These are phyloP conservation scores for Pantherophis guttatus DNA, from an alignment of 2,113 vertebrate genomes.

Conservation along the genomic window DNA sequence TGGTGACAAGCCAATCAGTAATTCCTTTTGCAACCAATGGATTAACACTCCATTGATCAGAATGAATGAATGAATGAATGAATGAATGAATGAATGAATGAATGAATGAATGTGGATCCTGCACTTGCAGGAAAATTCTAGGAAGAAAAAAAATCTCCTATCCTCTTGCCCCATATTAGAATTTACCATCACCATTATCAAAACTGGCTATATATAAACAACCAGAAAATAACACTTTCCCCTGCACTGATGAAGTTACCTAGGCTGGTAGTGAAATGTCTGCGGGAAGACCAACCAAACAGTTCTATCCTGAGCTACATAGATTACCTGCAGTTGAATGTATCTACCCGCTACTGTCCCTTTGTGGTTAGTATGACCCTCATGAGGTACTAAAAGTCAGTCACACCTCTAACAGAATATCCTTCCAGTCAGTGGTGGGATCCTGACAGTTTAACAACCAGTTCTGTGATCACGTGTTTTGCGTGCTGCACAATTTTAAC, in stretches of 20 bases:
- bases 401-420: background rate
- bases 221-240: background rate
- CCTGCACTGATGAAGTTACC: background rate
- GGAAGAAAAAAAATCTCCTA: background rate
- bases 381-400: background rate
- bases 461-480: too few relatives aligned
- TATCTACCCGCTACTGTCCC: background rate
- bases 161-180: conserved; percentile 1
- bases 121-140: background rate
- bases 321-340: background rate
- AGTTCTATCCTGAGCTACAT: background rate
- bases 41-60: background rate
- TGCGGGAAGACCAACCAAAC: background rate
- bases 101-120: background rate
- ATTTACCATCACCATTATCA: background rate
- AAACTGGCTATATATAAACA: background rate
- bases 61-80: too few relatives aligned
- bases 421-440: background rate
- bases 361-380: background rate
- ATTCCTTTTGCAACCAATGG: background rate
- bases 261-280: background rate
- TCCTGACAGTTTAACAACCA: too few relatives aligned
- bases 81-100: too few relatives aligned
- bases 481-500: too few relatives aligned
- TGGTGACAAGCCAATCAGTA: background rate